Base-by-base conservation (phyloP, 2,797 vertebrate species). In the Tauraco hartlaubi region DNA sequence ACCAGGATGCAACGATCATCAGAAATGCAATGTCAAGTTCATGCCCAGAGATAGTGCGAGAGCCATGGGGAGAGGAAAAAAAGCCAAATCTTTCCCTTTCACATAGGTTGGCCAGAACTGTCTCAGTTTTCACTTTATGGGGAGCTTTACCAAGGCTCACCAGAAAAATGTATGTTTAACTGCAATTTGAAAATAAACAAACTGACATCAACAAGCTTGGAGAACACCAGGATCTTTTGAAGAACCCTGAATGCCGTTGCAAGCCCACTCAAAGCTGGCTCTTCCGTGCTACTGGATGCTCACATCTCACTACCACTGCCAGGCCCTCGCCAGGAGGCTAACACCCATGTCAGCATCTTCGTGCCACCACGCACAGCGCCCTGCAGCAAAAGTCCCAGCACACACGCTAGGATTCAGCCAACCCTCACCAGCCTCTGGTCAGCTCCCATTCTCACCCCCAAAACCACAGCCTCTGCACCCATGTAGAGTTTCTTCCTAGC, bases 1-100 rank as follows among this genome's bases (percentile, higher is more conserved):
- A 97, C 91, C 94, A 96, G 95, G 95, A 96, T 92, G 88, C 82
- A 88, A 28, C 1, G 3, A 94, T 94, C 88, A 90, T 59, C 79
- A 90, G 85, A 95, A 96, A 94, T 8, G 48, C 82, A 85, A 87
- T 2, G 1, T 81, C 79, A 89, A 89, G 54, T 71, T 82, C 3
- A 6, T 92, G 96, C 76, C 85, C 75, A 95, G 85, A 92, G 92
- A 91, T 88, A 68, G 46, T 62, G 49, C 2, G 4, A 64, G 51
- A 96, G 72, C 66, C 89, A 81, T 0, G 1, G 43, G 41, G 37
- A 74, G 26, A 85, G 28, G 41, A 80, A 66, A 58, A 92, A 58
- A 69, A 37, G 66, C 69, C 90, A 94, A 78, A 91, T 78, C 72
- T 72, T 25, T 48, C 41, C 80, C 3, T 0, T 51, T 74, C 39